These are phyloP conservation scores for Harpagifer antarcticus DNA, from an alignment of 2,797 vertebrate species.

Conservation along the genomic window DNA sequence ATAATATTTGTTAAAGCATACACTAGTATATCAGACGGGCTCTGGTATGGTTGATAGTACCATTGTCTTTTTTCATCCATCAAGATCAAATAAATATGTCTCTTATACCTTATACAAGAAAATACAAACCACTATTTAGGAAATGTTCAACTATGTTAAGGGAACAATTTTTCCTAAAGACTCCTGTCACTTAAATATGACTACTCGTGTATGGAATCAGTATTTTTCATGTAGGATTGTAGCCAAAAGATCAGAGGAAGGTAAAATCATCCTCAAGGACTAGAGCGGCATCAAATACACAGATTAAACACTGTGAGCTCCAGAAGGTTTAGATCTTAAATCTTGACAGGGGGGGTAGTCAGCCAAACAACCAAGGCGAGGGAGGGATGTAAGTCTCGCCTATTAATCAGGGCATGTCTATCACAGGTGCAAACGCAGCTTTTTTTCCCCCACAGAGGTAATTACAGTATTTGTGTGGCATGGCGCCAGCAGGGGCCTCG, in stretches of 20 bases:
- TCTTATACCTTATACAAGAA: neutral
- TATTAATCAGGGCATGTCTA: slow-evolving; percentile 81
- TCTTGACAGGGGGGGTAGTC: slow-evolving; percentile 55
- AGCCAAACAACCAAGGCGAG: slow-evolving; percentile 57
- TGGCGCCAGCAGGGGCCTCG: slow-evolving; percentile 75
- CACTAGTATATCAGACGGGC: slow-evolving; percentile 11
- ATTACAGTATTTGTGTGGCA: slow-evolving; percentile 80
- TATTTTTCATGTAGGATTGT: slow-evolving; percentile 5
- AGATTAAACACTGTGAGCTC: slow-evolving; percentile 65
- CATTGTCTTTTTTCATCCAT: slow-evolving; percentile 23
- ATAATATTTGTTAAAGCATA: slow-evolving; percentile 59
- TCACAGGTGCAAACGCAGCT: slow-evolving; percentile 74
- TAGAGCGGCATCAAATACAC: slow-evolving; percentile 56
- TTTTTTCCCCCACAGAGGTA: slow-evolving; percentile 67
- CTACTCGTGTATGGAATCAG: neutral
- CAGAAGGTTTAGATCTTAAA: slow-evolving; percentile 72
- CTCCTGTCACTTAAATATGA: neutral
- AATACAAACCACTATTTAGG: neutral
- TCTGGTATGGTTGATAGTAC: slow-evolving; percentile 28
- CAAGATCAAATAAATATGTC: slow-evolving; percentile 23
- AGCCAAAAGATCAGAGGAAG: slow-evolving; percentile 54
- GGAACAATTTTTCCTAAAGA: neutral
- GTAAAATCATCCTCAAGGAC: slow-evolving; percentile 55
- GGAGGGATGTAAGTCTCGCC: slow-evolving; percentile 65
- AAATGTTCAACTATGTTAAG: slow-evolving; percentile 6